Base-by-base conservation (phyloP, 2,113 vertebrate genomes). In the Chaetura pelagica region DNA sequence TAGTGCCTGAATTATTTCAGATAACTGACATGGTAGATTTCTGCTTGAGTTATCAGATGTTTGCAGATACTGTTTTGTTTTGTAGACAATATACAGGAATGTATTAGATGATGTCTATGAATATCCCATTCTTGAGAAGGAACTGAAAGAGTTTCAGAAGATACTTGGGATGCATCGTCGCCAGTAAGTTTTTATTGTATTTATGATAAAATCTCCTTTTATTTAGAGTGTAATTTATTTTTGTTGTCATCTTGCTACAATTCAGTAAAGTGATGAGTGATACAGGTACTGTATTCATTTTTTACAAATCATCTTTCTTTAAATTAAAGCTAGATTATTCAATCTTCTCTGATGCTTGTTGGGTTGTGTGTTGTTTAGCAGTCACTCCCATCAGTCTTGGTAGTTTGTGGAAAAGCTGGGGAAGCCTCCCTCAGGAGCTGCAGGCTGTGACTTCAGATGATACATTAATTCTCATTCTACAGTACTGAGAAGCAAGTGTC, bases 31-130 rank as follows among this genome's bases (percentile, higher is more conserved):
- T 72, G 49, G 64, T 52, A 82, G 20, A 32, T 79, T 66, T 75
- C 35, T 74, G 6, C 89, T 96, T 83, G 58, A 66, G 34, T 80
- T 90, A 42, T 48, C 54, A 66, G 68, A 32, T 79, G 19, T 94
- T 86, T 87, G 10, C 64, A 69, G n/a, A 75, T 51, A 19, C 18
- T 93, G 55, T 57, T 90, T 92, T 63, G 29, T 89, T 95, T 97
- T 97, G 27, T 96, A 99, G 99, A 99, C 98, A 1, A 98, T 99
- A 97, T 99, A 98, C 93, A 98, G 98, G 49, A 98, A 98, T 40
- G 98, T 99, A 59, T 95, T 99, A 91, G 99, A 99, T 97, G 99
- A 99, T 93, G 98, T 99, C 34, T 99, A 99, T 78, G 99, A 99
- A 89, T 99, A 99, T 89, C 99, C 99, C 0, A 62, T 98, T 64